A percentile compares a stretch with the other conserved stretches of the same genome.
phyloP scores from a whole-genome alignment of 2,113 vertebrate species.

The Cynoglossus semilaevis region DNA sequence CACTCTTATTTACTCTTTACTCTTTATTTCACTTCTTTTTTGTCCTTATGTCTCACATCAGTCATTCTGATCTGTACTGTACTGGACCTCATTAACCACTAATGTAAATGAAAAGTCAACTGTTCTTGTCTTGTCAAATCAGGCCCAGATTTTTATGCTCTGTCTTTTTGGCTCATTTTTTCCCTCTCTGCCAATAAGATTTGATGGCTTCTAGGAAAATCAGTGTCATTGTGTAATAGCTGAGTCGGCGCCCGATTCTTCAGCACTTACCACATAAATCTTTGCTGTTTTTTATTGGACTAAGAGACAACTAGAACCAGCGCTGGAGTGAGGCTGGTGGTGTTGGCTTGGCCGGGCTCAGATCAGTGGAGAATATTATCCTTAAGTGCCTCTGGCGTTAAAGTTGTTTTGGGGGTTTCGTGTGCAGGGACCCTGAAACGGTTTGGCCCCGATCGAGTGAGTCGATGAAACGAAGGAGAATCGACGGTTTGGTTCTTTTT shows the following conservation, averaged over 20 bases:
- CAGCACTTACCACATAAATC: conserved; percentile 6
- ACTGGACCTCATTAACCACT: too few species aligned
- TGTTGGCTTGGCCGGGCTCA: conserved; percentile 3
- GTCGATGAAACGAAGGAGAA: too few species aligned
- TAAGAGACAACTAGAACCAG: conserved; percentile 16
- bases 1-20: too few species aligned
- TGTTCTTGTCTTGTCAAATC: too few species aligned
- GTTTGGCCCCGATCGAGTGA: too few species aligned
- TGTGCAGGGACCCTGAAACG: too few species aligned
- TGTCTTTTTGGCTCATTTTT: background rate
- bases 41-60: too few species aligned
- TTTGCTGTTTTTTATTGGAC: conserved; percentile 7
- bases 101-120: too few species aligned
- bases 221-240: conserved; percentile 3
- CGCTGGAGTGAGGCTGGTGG: conserved; percentile 9
- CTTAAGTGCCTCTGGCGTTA: conserved; percentile 40
- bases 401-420: too few species aligned
- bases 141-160: background rate
- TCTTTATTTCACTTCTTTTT: too few species aligned
- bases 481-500: too few species aligned
- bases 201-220: conserved; percentile 2
- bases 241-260: background rate
- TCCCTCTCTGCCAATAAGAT: background rate
- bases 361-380: conserved; percentile 37
- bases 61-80: background rate